Conservation (phyloP, 2,113 vertebrate species). For the Narcine bancroftii region DNA sequence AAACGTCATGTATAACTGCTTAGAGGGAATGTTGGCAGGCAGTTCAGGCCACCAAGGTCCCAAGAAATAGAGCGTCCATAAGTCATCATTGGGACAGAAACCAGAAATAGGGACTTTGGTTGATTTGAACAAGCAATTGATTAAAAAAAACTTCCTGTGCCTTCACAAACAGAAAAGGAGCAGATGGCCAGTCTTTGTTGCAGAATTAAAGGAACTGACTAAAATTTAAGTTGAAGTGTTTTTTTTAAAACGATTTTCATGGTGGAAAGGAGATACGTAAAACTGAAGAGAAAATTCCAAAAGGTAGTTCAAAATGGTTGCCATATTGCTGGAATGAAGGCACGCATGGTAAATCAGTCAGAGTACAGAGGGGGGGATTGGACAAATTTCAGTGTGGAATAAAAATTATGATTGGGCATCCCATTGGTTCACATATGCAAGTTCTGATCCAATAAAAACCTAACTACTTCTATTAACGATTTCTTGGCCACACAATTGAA, state of each 20-base stretch:
- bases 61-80: background rate
- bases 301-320: background rate
- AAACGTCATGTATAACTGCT: too few relatives aligned
- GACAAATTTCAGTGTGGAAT: background rate
- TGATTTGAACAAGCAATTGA: background rate
- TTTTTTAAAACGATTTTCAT: background rate
- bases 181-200: background rate
- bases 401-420: too few relatives aligned
- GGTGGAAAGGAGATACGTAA: background rate
- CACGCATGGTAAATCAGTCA: background rate
- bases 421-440: background rate
- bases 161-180: conserved; percentile 12
- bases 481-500: background rate
- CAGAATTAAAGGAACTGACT: background rate
- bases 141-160: background rate
- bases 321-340: background rate
- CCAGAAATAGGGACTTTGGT: background rate
- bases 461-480: background rate
- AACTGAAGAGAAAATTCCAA: background rate
- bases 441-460: background rate
- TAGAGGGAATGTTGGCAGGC: background rate
- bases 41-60: background rate
- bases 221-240: background rate
- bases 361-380: background rate
- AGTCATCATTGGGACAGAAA: background rate